Base-by-base conservation (phyloP, 2,888 invertebrate genomes). In the Hirtodrosophila cameraria region DNA sequence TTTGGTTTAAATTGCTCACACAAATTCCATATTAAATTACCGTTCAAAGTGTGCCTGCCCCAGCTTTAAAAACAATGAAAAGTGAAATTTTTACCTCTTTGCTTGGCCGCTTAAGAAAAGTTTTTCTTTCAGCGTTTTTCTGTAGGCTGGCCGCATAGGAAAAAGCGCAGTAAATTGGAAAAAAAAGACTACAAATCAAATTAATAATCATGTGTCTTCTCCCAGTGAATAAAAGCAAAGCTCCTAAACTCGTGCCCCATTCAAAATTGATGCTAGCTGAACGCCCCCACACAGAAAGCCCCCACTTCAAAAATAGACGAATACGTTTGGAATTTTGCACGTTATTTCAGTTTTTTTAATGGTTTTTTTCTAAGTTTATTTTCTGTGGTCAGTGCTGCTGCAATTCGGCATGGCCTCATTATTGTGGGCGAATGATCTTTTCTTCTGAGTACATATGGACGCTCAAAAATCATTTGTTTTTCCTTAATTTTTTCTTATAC, bases 171-270 rank as follows among this genome's bases (percentile, higher is more conserved):
- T 27, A 79, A 83, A 86, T 72, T 66, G 64, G 43, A 15, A 18
- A 53, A 42, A 25, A 63, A 68, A 66, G 57, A 41, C 83, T 57
- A 83, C 83, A 86, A 81, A 86, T 81, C 81, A 86, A 81, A 80
- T 81, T 71, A 84, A 86, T 81, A 81, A 86, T 86, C 86, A 86
- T 77, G 68, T 84, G 81, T 76, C 84, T 83, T 31, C 50, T 30
- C n/a, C 31, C 27, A 41, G 48, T 12, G 23, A 30, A 27, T n/a
- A n/a, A 16, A 20, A 30, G 43, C 13, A 6, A 30, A 52, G 57
- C 46, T 46, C 20, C 61, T 36, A 39, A 69, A 58, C 66, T 84
- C 67, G 82, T 85, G 85, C 72, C 50, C 57, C 75, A 71, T 71
- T 53, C 71, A 78, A 84, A 77, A 74, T 81, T 59, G 75, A 12